Base-by-base conservation (phyloP, 2,797 vertebrate genomes). In the Toxotes lorentzi region DNA sequence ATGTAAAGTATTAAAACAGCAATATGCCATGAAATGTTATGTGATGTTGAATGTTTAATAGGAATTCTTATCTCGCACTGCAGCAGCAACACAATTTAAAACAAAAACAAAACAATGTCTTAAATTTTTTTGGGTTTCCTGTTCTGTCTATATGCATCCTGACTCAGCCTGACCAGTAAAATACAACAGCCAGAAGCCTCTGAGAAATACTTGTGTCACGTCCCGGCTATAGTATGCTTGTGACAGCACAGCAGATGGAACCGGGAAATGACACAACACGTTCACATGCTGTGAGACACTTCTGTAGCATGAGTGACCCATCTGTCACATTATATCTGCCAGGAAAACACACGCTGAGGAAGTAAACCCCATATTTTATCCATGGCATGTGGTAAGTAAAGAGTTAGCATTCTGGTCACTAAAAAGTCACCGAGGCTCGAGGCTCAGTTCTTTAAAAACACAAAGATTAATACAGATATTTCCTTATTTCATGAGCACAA, bases 21-120 rank as follows among this genome's bases (percentile, higher is more conserved):
- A 74, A 81, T 78, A 85, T 89, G 86, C 56, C 53, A 70, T 92
- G 89, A 83, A 83, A 93, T 91, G 88, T 75, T 56, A 78, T 83
- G 84, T 79, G 79, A 90, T 87, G 84, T 79, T 60, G 35, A 65
- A 86, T 65, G 65, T 86, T 56, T 19, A 68, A 30, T 21, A 73
- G 57, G 77, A 81, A 80, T 75, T 63, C 13, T 54, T 7, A 57
- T 64, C 50, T 60, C 62, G 62, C 61, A 64, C 63, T 73, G 59
- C 57, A 74, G 72, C 72, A 76, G 74, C 68, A 43, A 53, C 47
- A 50, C n/a, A 64, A 48, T 40, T 16, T 27, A 35, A 69, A 66
- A 38, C 3, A 16, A 56, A 58, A 66, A 16, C 7, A 35, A 43
- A 57, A 11, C 12, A 53, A 27, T 17, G n/a, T 41, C 16, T 61